Conservation (phyloP, 2,888 invertebrate species). For the Pristionchus exspectatus region DNA sequence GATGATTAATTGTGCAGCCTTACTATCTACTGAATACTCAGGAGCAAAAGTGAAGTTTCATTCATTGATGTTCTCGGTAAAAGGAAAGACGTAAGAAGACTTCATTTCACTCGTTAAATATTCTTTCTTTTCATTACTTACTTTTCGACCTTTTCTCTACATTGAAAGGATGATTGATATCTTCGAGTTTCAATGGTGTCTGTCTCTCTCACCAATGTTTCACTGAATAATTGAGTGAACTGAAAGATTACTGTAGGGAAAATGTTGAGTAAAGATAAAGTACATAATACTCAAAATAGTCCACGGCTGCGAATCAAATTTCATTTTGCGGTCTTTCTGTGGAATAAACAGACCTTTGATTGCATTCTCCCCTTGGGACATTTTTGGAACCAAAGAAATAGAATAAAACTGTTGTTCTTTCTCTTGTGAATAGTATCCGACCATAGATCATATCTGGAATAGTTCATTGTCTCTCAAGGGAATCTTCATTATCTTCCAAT, state of each 20-base stretch:
- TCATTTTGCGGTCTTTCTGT: neutral
- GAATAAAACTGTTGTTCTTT: neutral
- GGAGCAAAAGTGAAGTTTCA: neutral
- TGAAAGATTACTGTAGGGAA: neutral
- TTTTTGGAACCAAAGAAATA: neutral
- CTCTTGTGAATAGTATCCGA: neutral
- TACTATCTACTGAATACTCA: neutral
- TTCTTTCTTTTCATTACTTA: neutral
- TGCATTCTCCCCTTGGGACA: neutral
- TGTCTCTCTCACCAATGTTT: neutral
- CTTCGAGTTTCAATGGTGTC: neutral
- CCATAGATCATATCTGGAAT: neutral
- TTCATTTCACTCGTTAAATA: neutral
- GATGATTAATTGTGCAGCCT: neutral
- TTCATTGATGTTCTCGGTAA: constrained; percentile 8
- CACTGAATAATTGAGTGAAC: constrained; percentile 3
- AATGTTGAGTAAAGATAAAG: neutral
- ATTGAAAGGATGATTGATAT: constrained; percentile 34
- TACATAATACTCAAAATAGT: neutral
- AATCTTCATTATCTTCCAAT: neutral
- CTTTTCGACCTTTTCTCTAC: neutral
- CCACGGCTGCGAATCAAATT: neutral
- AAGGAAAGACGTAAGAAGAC: neutral
- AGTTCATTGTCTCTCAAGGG: constrained; percentile 2
- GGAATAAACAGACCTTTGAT: neutral